A percentile compares a stretch with the other conserved stretches of the same genome.
Evolutionary conservation across 1,140 invertebrate genomes (phyloP).

Genomic region (Calosoma granatense): DNA sequence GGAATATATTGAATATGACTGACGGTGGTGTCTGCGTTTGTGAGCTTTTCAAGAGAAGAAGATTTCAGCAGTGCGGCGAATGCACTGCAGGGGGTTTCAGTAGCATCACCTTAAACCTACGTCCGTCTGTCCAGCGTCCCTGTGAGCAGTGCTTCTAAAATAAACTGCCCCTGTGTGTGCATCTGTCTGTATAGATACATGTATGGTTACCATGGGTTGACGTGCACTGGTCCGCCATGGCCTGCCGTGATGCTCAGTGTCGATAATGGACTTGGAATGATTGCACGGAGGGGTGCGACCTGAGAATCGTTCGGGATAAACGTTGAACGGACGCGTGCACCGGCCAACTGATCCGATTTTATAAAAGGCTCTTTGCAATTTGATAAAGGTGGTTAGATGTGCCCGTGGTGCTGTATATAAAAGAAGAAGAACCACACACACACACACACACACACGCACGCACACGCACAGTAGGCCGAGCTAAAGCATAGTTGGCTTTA

Average conservation of each 20-base stretch:
- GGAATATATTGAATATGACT: no score
- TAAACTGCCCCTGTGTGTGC: not conserved
- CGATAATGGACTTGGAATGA: conserved; percentile 9
- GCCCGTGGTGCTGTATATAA: no score
- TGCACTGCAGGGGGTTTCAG: not conserved
- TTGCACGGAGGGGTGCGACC: not conserved
- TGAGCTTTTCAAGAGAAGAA: not conserved
- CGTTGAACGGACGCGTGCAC: not conserved
- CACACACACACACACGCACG: no score
- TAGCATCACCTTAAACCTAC: not conserved
- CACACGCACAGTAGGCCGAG: no score
- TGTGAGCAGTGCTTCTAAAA: not conserved
- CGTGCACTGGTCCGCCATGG: not conserved
- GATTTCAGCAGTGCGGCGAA: not conserved
- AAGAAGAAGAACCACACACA: no score
- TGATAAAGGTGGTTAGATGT: conserved; percentile 9
- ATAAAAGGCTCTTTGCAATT: conserved; percentile 10
- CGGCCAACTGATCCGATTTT: conserved; percentile 3
- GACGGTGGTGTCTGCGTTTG: not conserved
- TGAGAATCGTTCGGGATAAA: not conserved
- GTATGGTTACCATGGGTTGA: not conserved
- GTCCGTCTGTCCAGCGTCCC: not conserved
- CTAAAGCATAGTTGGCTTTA: no score
- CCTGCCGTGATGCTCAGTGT: no score
- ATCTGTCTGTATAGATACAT: not conserved